Conservation (phyloP, 2,113 vertebrate species). For the Microcebus tavaratra region DNA sequence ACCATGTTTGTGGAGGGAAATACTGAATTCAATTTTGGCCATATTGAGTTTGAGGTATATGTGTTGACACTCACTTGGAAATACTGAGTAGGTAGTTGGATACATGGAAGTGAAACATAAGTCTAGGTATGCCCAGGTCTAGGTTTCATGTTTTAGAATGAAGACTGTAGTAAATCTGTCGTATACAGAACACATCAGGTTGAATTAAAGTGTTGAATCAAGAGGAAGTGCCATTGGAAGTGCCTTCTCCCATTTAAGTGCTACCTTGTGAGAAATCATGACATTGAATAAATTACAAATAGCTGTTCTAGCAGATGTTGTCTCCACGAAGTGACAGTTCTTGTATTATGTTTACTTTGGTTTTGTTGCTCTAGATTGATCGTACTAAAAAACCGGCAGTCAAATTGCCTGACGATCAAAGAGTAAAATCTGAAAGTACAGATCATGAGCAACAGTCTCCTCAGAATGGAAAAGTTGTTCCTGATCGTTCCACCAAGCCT, state of each 20-base stretch:
- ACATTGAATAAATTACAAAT: background rate
- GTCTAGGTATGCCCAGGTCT: background rate
- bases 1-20: background rate
- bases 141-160: background rate
- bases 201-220: background rate
- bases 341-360: constrained; percentile 16
- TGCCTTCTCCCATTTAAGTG: background rate
- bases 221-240: background rate
- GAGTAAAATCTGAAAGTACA: constrained; percentile 80
- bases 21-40: background rate
- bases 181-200: background rate
- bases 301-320: background rate
- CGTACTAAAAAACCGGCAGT: constrained; percentile 93
- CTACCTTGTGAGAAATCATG: background rate
- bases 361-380: constrained; percentile 89
- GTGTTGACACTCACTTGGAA: background rate
- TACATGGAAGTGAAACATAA: background rate
- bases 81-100: background rate
- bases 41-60: background rate
- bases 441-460: constrained; percentile 79
- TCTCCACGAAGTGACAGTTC: background rate
- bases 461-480: constrained; percentile 86
- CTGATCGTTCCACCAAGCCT: constrained; percentile 93
- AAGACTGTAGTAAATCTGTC: constrained; percentile 6
- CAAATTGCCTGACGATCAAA: constrained; percentile 81